Evolutionary conservation across 1,140 invertebrate species (phyloP).

Genomic region (Nilaparvata lugens): DNA sequence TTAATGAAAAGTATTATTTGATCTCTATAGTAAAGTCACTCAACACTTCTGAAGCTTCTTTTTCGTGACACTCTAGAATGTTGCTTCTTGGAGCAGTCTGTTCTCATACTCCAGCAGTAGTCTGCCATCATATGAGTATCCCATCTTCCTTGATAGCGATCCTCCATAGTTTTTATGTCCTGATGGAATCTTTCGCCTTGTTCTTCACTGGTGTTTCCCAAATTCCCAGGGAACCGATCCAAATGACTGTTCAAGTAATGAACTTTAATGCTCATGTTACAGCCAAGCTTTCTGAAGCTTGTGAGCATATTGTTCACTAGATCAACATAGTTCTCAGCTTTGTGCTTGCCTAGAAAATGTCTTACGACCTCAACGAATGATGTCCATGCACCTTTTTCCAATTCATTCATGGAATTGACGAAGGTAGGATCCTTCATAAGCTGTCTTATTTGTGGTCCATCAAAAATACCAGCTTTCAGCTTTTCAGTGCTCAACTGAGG

Average conservation of each 20-base stretch:
- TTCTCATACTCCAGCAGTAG: too few species aligned
- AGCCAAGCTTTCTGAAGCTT: neutral
- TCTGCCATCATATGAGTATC: too few species aligned
- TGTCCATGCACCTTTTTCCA: neutral
- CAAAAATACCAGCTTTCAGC: neutral
- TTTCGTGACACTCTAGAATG: too few species aligned
- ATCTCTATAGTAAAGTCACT: neutral
- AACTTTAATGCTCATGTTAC: neutral
- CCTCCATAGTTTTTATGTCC: neutral
- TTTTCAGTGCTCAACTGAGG: neutral
- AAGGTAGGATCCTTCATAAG: neutral
- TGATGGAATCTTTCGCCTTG: neutral
- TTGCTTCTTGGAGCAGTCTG: neutral
- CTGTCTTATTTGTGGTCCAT: slow-evolving; percentile 6
- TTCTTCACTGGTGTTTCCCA: neutral
- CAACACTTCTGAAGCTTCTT: neutral
- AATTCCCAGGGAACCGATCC: neutral
- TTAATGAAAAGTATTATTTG: too few species aligned
- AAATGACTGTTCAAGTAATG: too few species aligned
- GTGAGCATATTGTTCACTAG: too few species aligned
- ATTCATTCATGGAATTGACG: neutral
- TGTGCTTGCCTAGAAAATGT: too few species aligned
- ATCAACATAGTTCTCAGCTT: too few species aligned
- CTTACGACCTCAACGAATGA: too few species aligned
- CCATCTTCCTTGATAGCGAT: too few species aligned